Evolutionary conservation across 1,140 invertebrate species (phyloP).

Genomic region (Drosophila nasuta): DNA sequence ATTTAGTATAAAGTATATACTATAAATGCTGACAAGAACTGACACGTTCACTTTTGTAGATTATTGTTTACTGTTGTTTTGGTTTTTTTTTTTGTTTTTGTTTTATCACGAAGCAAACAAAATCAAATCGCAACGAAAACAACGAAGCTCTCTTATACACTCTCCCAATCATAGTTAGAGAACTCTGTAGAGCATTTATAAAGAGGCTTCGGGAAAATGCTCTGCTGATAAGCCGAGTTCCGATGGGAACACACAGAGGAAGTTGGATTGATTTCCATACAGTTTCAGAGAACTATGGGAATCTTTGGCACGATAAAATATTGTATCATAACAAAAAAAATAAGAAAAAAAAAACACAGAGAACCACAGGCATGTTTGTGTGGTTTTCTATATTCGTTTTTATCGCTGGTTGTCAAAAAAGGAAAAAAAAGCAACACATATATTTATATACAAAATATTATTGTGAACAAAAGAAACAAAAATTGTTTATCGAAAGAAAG

Average conservation of each 20-base stretch:
- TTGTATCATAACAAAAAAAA: background rate
- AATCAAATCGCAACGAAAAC: constrained; percentile 28
- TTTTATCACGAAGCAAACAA: constrained; percentile 62
- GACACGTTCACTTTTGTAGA: constrained; percentile 54
- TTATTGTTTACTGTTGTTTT: constrained; percentile 9
- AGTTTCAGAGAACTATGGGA: background rate
- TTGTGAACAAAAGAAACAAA: constrained; percentile 28
- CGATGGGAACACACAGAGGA: too few species aligned
- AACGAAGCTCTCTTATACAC: background rate
- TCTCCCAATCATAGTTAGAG: background rate
- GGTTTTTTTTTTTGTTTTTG: background rate
- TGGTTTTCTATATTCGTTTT: constrained; percentile 29
- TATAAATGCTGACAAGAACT: constrained; percentile 11
- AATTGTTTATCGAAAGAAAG: constrained; percentile 42
- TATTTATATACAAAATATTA: constrained; percentile 7
- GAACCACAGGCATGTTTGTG: constrained; percentile 39
- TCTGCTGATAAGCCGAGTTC: too few species aligned
- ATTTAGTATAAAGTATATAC: constrained; percentile 7
- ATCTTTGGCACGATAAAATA: constrained; percentile 2
- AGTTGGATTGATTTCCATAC: too few species aligned
- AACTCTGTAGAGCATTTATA: too few species aligned
- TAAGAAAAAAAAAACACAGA: too few species aligned
- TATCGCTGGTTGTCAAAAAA: constrained; percentile 33
- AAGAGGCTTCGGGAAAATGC: too few species aligned
- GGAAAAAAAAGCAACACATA: constrained; percentile 1